A percentile compares a stretch with the other conserved stretches of the same genome.
Evolutionary conservation across 2,113 vertebrate genomes (phyloP).

Genomic region (Aegotheles bennettii): DNA sequence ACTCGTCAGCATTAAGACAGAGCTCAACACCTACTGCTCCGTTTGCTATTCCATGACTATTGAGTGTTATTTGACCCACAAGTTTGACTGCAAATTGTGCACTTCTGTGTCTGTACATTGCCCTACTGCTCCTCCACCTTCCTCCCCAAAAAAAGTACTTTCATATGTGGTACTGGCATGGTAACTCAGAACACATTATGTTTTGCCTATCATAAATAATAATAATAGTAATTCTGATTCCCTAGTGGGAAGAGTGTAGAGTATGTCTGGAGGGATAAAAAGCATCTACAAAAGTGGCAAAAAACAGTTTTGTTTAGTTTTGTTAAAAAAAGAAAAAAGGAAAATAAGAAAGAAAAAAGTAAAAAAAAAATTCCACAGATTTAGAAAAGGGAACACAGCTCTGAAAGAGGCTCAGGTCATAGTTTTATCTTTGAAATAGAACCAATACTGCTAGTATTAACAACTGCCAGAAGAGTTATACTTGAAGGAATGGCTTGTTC

Average conservation of each 20-base stretch:
- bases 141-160: background rate
- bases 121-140: accelerated
- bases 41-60: background rate
- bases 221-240: background rate
- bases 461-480: background rate
- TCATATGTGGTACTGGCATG: background rate
- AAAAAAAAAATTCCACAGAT: background rate
- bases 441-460: background rate
- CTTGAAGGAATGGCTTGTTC: background rate
- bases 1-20: background rate
- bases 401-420: background rate
- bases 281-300: background rate
- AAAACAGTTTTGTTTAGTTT: background rate
- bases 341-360: background rate
- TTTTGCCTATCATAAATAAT: background rate
- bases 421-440: background rate
- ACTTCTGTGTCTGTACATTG: background rate
- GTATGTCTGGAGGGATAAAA: background rate
- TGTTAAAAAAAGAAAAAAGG: background rate
- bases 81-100: background rate
- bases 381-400: background rate
- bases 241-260: background rate
- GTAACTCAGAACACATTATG: background rate
- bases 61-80: background rate
- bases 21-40: accelerated